These are phyloP conservation scores for Benthosema pterotum DNA, from an alignment of 2,797 vertebrate species.

Conservation along the genomic window DNA sequence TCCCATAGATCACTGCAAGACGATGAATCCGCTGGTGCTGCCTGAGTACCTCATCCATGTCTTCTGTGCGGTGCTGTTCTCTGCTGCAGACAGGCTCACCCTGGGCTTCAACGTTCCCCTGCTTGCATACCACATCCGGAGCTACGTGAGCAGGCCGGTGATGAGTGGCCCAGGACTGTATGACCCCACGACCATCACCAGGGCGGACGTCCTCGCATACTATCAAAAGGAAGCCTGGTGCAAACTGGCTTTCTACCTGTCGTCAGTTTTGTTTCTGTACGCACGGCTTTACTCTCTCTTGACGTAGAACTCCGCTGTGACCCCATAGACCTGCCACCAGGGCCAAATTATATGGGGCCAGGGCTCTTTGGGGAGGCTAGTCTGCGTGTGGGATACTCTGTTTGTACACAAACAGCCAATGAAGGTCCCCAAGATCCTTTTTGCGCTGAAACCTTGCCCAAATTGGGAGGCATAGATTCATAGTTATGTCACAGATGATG, in stretches of 20 bases:
- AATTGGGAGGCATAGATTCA: too few species aligned
- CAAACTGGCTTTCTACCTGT: constrained; percentile 98
- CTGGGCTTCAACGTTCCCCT: constrained; percentile 95
- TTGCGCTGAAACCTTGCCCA: too few species aligned
- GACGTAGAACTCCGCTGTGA: constrained; percentile 85
- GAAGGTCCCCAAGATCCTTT: too few species aligned
- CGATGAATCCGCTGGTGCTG: constrained; percentile 88
- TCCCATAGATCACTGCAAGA: too few species aligned
- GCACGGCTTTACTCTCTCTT: constrained; percentile 99
- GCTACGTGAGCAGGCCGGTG: constrained; percentile 90
- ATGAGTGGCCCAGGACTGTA: constrained; percentile 98
- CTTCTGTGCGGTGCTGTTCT: constrained; percentile 99
- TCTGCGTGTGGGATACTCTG: too few species aligned
- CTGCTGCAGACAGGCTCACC: constrained; percentile 97
- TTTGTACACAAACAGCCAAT: too few species aligned
- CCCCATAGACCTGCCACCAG: too few species aligned
- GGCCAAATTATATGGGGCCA: too few species aligned
- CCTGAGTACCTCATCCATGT: constrained; percentile 99
- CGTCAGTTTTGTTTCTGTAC: constrained; percentile 93
- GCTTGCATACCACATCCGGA: constrained; percentile 98
- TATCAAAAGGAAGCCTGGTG: constrained; percentile 99
- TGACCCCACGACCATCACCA: constrained; percentile 99
- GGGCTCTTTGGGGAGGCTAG: too few species aligned
- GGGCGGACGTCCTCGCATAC: constrained; percentile 97
- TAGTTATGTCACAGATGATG: too few species aligned